phyloP scores from a whole-genome alignment of 2,888 invertebrate species.

The Augiades crinisus region DNA sequence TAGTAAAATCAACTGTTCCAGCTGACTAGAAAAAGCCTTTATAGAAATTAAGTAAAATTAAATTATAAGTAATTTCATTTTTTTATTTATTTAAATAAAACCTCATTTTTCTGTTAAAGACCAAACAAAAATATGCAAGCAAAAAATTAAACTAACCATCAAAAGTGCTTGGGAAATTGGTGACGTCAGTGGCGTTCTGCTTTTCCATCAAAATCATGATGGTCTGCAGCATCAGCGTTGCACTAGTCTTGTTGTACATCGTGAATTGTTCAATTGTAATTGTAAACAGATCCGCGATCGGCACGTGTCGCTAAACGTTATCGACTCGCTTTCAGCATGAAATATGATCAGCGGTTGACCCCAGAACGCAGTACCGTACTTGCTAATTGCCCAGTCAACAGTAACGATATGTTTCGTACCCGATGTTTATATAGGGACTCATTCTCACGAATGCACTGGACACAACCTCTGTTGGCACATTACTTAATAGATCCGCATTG shows the following conservation, averaged over 20 bases:
- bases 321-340: constrained; percentile 37
- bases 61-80: too few species aligned
- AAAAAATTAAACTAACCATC: constrained; percentile 52
- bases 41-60: too few species aligned
- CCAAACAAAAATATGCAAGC: constrained; percentile 7
- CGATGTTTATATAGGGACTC: constrained; percentile 60
- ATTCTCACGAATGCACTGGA: constrained; percentile 51
- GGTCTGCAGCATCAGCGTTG: constrained; percentile 74
- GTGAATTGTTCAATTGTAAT: constrained; percentile 29
- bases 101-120: too few species aligned
- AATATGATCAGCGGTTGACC: constrained; percentile 40
- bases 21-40: too few species aligned
- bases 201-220: constrained; percentile 76
- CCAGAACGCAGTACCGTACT: constrained; percentile 32
- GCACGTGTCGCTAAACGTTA: constrained; percentile 37
- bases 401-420: constrained; percentile 50
- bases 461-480: constrained; percentile 42
- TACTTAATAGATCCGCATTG: constrained; percentile 59
- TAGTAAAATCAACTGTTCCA: too few species aligned
- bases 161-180: constrained; percentile 57
- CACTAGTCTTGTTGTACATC: constrained; percentile 75
- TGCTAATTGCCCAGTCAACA: constrained; percentile 20
- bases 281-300: constrained; percentile 27
- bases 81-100: too few species aligned
- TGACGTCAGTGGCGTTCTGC: constrained; percentile 68